Evolutionary conservation across 2,797 vertebrate genomes (phyloP).

Genomic region (Manis pentadactyla): DNA sequence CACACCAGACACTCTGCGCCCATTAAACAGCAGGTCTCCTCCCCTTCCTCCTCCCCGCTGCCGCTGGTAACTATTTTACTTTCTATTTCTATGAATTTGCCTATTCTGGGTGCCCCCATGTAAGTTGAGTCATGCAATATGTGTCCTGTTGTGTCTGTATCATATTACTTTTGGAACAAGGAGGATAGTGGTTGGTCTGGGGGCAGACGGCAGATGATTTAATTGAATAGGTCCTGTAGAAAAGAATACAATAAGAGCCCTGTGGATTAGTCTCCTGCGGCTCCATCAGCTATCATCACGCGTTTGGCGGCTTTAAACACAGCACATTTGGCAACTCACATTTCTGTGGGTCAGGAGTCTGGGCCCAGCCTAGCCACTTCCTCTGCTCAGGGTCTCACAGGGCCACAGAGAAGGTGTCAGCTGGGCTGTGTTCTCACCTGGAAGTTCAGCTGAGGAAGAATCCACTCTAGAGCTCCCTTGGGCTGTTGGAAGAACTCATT

Average conservation of each 20-base stretch:
- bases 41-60: not conserved
- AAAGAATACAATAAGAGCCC: not conserved
- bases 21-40: not conserved
- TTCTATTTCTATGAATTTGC: not conserved
- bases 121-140: no score
- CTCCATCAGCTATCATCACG: no score
- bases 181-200: no score
- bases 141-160: no score
- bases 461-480: accelerated
- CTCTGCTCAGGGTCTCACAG: not conserved
- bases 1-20: not conserved
- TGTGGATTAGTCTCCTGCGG: no score
- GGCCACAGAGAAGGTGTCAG: no score
- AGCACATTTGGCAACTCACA: not conserved
- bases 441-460: not conserved
- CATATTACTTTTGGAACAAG: not conserved
- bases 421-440: not conserved
- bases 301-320: not conserved
- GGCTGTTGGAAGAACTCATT: not conserved
- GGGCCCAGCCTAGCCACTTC: not conserved
- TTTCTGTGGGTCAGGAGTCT: not conserved
- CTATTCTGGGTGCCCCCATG: no score
- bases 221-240: not conserved
- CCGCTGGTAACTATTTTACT: not conserved
- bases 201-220: accelerated